These are phyloP conservation scores for Drosophila seclusa DNA, from an alignment of 2,888 invertebrate species.

Conservation along the genomic window DNA sequence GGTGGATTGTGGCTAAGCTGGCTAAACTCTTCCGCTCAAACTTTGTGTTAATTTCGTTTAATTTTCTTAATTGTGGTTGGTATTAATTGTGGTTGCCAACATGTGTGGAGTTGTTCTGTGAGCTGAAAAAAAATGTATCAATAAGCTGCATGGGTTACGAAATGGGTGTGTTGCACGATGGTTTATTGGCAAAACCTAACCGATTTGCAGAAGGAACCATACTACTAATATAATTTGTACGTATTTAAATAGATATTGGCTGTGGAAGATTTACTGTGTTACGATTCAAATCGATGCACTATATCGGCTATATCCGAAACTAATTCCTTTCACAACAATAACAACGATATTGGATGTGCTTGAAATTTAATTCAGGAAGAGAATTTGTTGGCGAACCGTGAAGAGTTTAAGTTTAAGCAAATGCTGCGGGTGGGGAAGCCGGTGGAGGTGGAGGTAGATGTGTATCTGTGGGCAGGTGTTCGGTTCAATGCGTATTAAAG, in stretches of 20 bases:
- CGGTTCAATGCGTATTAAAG: constrained; percentile 50
- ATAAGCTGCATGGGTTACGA: neutral
- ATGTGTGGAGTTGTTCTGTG: neutral
- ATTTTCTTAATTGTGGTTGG: neutral
- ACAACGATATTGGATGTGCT: neutral
- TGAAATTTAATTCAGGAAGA: neutral
- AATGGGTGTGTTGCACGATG: neutral
- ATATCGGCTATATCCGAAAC: neutral
- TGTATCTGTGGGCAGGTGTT: constrained; percentile 2
- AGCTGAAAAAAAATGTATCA: neutral
- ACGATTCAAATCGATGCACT: neutral
- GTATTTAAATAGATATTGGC: neutral
- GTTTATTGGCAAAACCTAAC: neutral
- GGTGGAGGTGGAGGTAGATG: neutral
- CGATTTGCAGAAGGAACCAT: neutral
- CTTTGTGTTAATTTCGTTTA: neutral
- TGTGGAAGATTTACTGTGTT: neutral
- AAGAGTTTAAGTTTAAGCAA: constrained; percentile 1
- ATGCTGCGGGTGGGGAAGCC: neutral
- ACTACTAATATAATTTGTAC: neutral
- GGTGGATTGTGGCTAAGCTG: neutral
- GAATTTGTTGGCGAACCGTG: neutral
- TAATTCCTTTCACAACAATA: neutral
- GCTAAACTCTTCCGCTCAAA: neutral
- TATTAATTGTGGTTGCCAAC: neutral